Base-by-base conservation (phyloP, 2,113 vertebrate species). In the Amazona guildingii region DNA sequence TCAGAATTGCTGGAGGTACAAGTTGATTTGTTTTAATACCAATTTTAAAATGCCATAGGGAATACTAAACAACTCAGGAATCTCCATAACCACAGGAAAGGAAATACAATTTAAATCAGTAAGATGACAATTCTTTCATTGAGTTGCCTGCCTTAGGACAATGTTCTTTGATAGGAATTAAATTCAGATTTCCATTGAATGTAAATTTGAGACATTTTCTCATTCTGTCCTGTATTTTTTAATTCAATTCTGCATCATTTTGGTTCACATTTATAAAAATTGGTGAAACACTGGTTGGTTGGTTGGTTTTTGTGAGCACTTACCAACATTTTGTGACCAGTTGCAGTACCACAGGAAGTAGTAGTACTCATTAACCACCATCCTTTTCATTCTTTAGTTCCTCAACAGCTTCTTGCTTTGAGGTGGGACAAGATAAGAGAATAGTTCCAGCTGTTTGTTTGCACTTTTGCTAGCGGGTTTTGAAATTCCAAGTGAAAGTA, bases 1-100 rank as follows among this genome's bases (percentile, higher is more conserved):
- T 99, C 99, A 73, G 99, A 99, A 90, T 98, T 99, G 83, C 98
- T 99, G 64, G 99, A 99, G 99, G 99, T 99, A 98, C 94, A 91
- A 74, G 7, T 93, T 96, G 88, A 82, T 95, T 97, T 97, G 57
- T 94, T 95, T 97, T 83, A 95, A 83, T 44, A 91, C 8, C 35
- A 62, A 5, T 90, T 95, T 87, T 76, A 91, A 95, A 63, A 68
- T 88, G 23, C 52, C 57, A 0, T n/a, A 49, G 70, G 55, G 79
- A 52, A 70, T 51, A 27, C 59, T 84, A n/a, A 90, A 75, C 10
- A 33, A 44, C 85, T 66, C 20, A 57, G 39, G 77, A 95, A 87
- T 39, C 24, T 20, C 48, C 81, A 27, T 84, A 79, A 91, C 68
- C 16, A 4, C 4, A 41, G 48, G 35, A 59, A 83, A 89, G 19